These are phyloP conservation scores for Etia nguti DNA, from an alignment of 2,113 vertebrate genomes.

Conservation along the genomic window DNA sequence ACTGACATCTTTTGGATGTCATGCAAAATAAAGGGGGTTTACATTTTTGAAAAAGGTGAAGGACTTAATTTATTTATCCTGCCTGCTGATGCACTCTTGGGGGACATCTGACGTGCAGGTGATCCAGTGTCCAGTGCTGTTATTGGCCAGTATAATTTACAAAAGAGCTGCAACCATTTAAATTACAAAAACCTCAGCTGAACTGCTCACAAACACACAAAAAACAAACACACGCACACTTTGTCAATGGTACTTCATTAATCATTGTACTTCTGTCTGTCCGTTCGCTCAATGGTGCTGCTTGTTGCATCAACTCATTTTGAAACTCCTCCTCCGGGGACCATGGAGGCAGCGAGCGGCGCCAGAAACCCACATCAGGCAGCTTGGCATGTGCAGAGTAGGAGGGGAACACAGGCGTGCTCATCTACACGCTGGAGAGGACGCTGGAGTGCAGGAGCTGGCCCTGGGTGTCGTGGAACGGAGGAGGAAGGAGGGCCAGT, in stretches of 20 bases:
- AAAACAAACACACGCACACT: not conserved
- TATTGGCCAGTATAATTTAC: not conserved
- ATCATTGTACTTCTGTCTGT: not conserved
- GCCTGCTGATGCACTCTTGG: not conserved
- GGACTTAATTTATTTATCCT: not conserved
- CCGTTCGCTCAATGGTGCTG: not conserved
- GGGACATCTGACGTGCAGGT: not conserved
- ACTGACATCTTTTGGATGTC: not conserved
- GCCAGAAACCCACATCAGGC: not conserved
- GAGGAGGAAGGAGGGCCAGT: not conserved
- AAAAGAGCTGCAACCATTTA: not conserved
- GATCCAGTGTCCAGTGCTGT: not conserved
- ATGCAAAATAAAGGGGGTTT: not conserved
- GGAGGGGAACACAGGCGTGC: not conserved
- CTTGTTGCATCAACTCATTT: constrained; percentile 25
- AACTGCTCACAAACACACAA: not conserved
- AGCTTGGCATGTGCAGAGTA: not conserved
- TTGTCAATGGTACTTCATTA: not conserved
- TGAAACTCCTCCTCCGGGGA: constrained; percentile 24
- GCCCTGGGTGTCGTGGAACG: not conserved
- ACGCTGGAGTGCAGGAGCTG: not conserved
- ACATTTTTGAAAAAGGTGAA: not conserved
- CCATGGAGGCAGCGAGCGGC: not conserved
- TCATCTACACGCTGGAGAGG: not conserved
- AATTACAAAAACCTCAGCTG: not conserved